Evolutionary conservation across 2,797 vertebrate species (phyloP).

Genomic region (Xyrichtys novacula): DNA sequence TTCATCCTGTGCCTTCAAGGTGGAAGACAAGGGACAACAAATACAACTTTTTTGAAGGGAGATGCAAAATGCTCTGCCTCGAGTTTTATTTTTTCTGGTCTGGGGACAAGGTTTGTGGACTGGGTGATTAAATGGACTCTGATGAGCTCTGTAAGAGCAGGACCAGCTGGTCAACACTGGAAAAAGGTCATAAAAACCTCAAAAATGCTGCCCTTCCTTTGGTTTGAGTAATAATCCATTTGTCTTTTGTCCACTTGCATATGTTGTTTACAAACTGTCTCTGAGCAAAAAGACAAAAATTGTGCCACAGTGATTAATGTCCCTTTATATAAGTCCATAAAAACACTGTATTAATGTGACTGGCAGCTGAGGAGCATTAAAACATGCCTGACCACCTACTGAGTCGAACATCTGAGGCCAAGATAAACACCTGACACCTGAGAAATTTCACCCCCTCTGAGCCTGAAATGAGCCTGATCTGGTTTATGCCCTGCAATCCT

Average conservation of each 20-base stretch:
- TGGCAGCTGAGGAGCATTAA: constrained; percentile 48
- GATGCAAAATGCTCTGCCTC: constrained; percentile 14
- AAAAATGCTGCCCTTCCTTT: constrained; percentile 31
- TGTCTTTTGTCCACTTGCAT: constrained; percentile 29
- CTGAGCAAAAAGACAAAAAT: constrained; percentile 23
- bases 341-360: constrained; percentile 29
- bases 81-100: constrained; percentile 6
- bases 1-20: constrained; percentile 81
- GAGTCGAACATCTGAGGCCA: constrained; percentile 42
- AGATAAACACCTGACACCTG: constrained; percentile 32
- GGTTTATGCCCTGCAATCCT: constrained; percentile 20
- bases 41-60: constrained; percentile 30
- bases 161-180: constrained; percentile 26
- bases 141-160: constrained; percentile 19
- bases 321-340: constrained; percentile 9
- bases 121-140: constrained; percentile 21
- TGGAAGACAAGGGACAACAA: constrained; percentile 60
- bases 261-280: constrained; percentile 62
- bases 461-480: constrained; percentile 33
- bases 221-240: constrained; percentile 33
- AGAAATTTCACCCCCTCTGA: constrained; percentile 30
- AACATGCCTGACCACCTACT: constrained; percentile 45
- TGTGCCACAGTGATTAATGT: constrained; percentile 17
- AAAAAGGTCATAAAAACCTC: constrained; percentile 37
- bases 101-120: constrained; percentile 20